Evolutionary conservation across 2,888 invertebrate species (phyloP).

Genomic region (Petrolisthes cinctipes): DNA sequence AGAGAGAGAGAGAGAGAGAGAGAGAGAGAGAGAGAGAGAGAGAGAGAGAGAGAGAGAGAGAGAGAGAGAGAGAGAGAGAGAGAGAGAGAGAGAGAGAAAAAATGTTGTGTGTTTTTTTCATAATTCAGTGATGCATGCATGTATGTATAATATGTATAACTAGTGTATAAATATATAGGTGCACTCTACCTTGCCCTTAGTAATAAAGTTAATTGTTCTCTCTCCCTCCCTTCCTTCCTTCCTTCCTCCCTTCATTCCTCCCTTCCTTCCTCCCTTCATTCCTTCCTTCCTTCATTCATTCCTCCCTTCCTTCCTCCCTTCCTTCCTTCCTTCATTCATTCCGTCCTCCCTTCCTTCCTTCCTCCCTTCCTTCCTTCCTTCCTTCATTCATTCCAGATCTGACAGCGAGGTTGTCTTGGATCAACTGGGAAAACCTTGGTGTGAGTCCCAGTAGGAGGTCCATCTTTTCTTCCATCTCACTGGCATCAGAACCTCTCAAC

Average conservation of each 20-base stretch:
- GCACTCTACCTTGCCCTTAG: too few species aligned
- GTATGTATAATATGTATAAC: too few species aligned
- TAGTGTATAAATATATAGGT: too few species aligned
- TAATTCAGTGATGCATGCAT: background rate
- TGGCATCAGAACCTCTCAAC: conserved; percentile 77
- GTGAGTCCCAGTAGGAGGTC: conserved; percentile 90
- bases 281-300: background rate
- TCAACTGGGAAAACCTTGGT: conserved; percentile 98
- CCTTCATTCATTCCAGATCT: conserved; percentile 78
- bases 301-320: background rate
- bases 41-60: too few species aligned
- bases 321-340: background rate
- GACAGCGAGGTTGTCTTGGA: conserved; percentile 96
- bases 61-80: too few species aligned
- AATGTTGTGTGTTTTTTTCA: background rate
- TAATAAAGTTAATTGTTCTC: background rate
- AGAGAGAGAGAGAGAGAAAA: too few species aligned
- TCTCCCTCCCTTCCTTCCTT: background rate
- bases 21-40: background rate
- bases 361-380: too few species aligned
- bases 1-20: too few species aligned
- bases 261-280: too few species aligned
- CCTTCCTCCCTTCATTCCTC: background rate
- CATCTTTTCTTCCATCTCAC: conserved; percentile 83
- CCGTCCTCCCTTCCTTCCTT: background rate